Base-by-base conservation (phyloP, 2,113 vertebrate species). In the Bos javanicus region DNA sequence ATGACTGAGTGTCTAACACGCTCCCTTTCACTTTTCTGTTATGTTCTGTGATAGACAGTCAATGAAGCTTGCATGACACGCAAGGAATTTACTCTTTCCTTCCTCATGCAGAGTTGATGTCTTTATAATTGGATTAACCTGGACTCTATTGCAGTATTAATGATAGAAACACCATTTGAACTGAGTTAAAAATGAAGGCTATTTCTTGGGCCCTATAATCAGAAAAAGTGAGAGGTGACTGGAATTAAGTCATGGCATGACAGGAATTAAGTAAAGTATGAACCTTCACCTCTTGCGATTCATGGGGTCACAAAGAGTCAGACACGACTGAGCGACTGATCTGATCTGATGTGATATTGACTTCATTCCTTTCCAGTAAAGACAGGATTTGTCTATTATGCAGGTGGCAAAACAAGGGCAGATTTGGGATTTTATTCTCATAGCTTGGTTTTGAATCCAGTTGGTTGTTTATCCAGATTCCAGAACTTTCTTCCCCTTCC, bases 41-140 rank as follows among this genome's bases (percentile, higher is more conserved):
- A 36, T 14, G 12, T 76, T 43, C 21, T 76, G 12, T 43, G 23
- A 76, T 59, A 28, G 28, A 19, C 5, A 2, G 17, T 39, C 13
- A 46, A 11, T 25, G 30, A 52, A 78, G 12, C 33, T 12, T 4
- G 2, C 0, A 3, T 0, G 46, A 19, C 2, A 5, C 1, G 36
- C 7, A 3, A 4, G 28, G 36, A 43, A 46, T 6, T 43, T 28
- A 19, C 1, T 6, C 5, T 78, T 43, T 54, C 30, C n/a, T 59
- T 94, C 15, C 62, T 62, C 19, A 0, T 25, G 46, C 17, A 64
- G 82, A 90, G 28, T 39, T 67, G 17, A 62, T 91, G 17, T 33
- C 33, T 91, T 71, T 13, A 36, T 48, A 94, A 71, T 36, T 30
- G n/a, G 71, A 74, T 56, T 57, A 9, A n/a, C n/a, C 33, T 74